Percentiles rank a stretch among this genome's conserved stretches.
Conservation (phyloP, 92 coral and sea anemone genomes). For the Zoanthus sociatus region DNA sequence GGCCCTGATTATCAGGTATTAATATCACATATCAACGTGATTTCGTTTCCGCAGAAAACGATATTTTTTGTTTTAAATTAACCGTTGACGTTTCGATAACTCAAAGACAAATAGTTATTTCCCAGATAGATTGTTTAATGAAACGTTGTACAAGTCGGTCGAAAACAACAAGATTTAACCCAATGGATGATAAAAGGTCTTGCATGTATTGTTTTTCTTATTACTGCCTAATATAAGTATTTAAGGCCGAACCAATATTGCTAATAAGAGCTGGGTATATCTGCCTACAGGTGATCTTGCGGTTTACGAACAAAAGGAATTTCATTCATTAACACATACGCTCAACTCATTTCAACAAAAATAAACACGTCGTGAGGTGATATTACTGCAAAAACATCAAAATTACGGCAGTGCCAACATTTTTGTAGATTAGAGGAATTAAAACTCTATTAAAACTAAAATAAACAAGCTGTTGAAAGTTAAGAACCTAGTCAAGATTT, state of each 20-base stretch:
- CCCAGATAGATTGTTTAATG: background rate
- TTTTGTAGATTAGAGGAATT: background rate
- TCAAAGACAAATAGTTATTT: background rate
- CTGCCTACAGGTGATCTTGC: conserved; percentile 29
- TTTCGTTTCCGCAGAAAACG: background rate
- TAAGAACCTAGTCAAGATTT: background rate
- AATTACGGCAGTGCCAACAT: background rate
- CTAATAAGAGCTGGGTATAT: background rate
- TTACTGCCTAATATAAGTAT: background rate
- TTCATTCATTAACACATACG: conserved; percentile 27
- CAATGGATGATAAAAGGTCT: conserved; percentile 1
- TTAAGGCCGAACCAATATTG: conserved; percentile 16
- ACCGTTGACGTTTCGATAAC: background rate
- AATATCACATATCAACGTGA: background rate
- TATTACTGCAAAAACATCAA: background rate
- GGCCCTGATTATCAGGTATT: background rate
- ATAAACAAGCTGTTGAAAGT: background rate
- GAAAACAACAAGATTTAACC: background rate
- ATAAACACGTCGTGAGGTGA: background rate
- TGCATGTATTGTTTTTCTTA: background rate
- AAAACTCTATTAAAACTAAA: background rate
- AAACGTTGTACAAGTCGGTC: no score
- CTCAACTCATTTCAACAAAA: background rate
- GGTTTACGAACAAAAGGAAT: background rate
- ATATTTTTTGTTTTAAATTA: background rate